These are phyloP conservation scores for Rynchops niger DNA, from an alignment of 2,113 vertebrate genomes.

Conservation along the genomic window DNA sequence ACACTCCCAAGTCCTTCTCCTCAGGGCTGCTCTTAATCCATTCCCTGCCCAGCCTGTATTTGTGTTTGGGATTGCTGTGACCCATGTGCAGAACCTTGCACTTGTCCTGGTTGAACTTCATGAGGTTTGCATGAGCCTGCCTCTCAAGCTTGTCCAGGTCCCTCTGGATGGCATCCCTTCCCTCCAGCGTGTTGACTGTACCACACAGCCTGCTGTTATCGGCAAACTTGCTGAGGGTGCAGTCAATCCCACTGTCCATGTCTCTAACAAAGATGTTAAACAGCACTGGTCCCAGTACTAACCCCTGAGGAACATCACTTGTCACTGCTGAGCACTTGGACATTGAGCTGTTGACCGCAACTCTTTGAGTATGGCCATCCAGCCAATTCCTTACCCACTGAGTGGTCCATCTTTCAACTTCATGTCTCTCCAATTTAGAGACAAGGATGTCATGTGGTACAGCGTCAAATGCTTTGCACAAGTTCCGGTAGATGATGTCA, in stretches of 20 bases:
- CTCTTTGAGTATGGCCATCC: not conserved
- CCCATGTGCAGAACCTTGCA: not conserved
- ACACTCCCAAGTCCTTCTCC: not conserved
- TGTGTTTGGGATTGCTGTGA: not conserved
- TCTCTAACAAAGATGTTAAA: not conserved
- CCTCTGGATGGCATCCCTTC: not conserved
- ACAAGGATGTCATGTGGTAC: not conserved
- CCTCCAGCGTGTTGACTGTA: not conserved
- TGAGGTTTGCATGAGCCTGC: not conserved
- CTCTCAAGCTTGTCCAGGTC: not conserved
- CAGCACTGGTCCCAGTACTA: not conserved
- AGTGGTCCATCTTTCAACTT: not conserved
- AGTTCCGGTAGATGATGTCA: not conserved
- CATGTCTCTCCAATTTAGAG: not conserved
- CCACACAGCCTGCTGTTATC: not conserved
- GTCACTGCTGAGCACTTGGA: not conserved
- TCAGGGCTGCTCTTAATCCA: not conserved
- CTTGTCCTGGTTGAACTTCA: not conserved
- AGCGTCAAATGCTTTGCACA: not conserved
- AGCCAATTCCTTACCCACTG: not conserved
- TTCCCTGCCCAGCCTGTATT: not conserved
- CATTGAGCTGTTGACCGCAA: not conserved
- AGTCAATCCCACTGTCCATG: not conserved
- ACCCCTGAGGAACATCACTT: not conserved
- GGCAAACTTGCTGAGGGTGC: not conserved